Evolutionary conservation across 2,888 invertebrate species (phyloP), one percentile per base, ranked within the genome.

Genomic region (Abscondita cerata): DNA sequence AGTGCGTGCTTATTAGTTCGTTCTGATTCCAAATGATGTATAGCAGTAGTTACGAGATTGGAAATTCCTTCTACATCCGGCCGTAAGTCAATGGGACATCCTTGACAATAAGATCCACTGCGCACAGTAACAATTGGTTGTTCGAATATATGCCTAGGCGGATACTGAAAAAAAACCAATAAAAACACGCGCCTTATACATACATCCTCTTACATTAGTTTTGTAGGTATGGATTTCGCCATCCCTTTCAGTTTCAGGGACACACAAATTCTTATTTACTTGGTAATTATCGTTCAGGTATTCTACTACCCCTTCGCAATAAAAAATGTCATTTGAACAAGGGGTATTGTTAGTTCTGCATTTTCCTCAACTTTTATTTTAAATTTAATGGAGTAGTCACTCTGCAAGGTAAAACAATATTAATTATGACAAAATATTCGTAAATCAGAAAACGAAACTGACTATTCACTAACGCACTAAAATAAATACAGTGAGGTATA

Each of bases 1-100:
- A 84, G 72, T n/a, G 71, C 73, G 67, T 85, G 84, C 56, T 76
- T 80, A 4, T 72, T 63, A 6, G 61, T 64, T 44, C 72, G 70
- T 70, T 81, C 81, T 8, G 73, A 74, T 68, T 80, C 77, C 8
- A 81, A 69, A 66, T 87, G 86, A 41, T 75, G 78, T 25, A 87
- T 69, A 11, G 83, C 86, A 1, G 83, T 73, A 13, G 76, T 71
- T 1, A 84, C 82, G 13, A 87, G 77, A 3, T 81, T 81, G 13
- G 72, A 67, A 11, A 86, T 83, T 1, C 86, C 86, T 2, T 81
- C 76, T 0, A 83, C 85, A 53, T 83, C 72, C 2, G 78, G 76
- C 69, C 85, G 81, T 12, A 87, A 79, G 59, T 83, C 83, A 6
- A 81, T 78, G 0, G 83, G 78, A 67, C 86, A 87, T 1, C 86